phyloP scores from a whole-genome alignment of 2,113 vertebrate genomes.

The Alosa alosa region DNA sequence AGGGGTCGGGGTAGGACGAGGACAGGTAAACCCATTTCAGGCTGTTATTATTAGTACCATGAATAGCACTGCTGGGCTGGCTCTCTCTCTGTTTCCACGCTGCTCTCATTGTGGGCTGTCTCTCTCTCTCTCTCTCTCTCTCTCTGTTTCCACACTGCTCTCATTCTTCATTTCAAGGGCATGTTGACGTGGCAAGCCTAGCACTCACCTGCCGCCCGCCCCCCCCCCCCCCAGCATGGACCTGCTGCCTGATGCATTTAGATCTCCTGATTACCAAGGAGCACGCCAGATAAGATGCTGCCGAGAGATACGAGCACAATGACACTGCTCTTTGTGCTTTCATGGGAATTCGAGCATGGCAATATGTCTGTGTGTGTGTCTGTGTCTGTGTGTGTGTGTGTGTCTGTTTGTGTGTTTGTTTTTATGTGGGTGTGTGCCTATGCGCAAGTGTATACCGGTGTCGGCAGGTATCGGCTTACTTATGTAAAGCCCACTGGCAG shows the following conservation, averaged over 20 bases:
- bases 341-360: not conserved
- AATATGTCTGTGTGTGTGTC: not conserved
- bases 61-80: not conserved
- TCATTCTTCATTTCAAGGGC: slow-evolving; percentile 62
- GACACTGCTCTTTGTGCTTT: slow-evolving; percentile 29
- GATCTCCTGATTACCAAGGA: slow-evolving; percentile 65
- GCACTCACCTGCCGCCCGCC: not conserved
- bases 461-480: slow-evolving; percentile 29
- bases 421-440: not conserved
- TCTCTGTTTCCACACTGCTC: slow-evolving; percentile 28
- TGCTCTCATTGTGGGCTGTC: slow-evolving; percentile 28
- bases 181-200: slow-evolving; percentile 34
- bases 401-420: slow-evolving; percentile 37
- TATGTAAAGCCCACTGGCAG: not conserved
- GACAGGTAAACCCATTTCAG: slow-evolving; percentile 55
- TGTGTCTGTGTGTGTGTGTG: slow-evolving; percentile 29
- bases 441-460: slow-evolving; percentile 26
- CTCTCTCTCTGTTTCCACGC: slow-evolving; percentile 40
- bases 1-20: slow-evolving; percentile 28
- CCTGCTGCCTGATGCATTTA: slow-evolving; percentile 65
- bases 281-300: slow-evolving; percentile 66
- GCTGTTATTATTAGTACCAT: slow-evolving; percentile 24
- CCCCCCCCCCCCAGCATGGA: not conserved
- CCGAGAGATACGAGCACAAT: slow-evolving; percentile 49
- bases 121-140: slow-evolving; percentile 48